phyloP scores from a whole-genome alignment of 2,113 vertebrate genomes.

The Antigone vipio region DNA sequence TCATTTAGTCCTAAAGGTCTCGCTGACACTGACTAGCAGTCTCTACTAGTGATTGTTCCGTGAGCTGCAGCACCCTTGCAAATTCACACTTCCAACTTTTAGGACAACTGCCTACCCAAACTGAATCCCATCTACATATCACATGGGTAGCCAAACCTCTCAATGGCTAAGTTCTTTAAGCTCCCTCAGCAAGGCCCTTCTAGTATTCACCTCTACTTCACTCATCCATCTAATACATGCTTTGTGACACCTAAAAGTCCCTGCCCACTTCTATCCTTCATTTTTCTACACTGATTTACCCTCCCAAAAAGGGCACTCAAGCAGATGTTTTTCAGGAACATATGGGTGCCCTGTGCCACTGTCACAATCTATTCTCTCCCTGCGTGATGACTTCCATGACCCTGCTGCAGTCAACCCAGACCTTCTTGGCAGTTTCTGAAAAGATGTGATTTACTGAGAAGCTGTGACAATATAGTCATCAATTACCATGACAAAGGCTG shows the following conservation, averaged over 20 bases:
- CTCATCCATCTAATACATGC: not conserved
- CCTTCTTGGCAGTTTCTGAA: conserved; percentile 8
- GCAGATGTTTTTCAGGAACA: not conserved
- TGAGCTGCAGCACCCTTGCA: not conserved
- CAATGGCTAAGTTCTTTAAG: not conserved
- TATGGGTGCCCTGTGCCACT: not conserved
- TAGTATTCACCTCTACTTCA: not conserved
- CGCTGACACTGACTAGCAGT: rapidly evolving
- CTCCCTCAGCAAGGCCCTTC: not conserved
- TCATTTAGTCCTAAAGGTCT: not conserved
- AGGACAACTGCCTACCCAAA: not conserved
- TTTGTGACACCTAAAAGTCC: not conserved
- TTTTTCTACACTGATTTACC: not conserved
- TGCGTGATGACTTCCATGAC: not conserved
- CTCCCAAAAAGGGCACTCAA: not conserved
- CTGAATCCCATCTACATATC: not conserved
- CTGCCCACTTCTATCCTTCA: not conserved
- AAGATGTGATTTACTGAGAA: conserved; percentile 47
- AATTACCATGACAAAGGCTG: conserved; percentile 28
- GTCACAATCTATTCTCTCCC: conserved; percentile 10
- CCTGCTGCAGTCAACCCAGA: not conserved
- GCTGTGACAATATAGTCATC: conserved; percentile 18
- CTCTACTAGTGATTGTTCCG: not conserved
- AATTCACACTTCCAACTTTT: not conserved
- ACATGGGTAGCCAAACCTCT: not conserved